Conservation (phyloP, 1,140 invertebrate species). For the Euura lappo region DNA sequence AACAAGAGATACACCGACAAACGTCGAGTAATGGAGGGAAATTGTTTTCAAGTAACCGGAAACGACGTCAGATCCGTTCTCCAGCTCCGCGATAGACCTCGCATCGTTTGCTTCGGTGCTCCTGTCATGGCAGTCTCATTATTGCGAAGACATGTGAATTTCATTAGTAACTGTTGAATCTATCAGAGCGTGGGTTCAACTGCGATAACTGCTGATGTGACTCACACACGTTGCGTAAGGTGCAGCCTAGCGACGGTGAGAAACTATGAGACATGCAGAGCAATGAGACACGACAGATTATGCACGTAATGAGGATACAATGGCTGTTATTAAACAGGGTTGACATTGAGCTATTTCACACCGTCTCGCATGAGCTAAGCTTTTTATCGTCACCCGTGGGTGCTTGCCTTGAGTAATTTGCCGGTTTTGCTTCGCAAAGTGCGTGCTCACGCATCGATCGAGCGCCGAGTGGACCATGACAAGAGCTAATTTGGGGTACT, state of each 20-base stretch:
- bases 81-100: neutral
- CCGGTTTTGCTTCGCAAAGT: neutral
- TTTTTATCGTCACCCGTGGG: neutral
- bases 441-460: neutral
- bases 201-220: neutral
- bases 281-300: neutral
- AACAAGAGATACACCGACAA: neutral
- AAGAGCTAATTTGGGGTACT: neutral
- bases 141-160: too few relatives aligned
- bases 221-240: neutral
- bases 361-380: neutral
- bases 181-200: too few relatives aligned
- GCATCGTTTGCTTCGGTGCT: neutral
- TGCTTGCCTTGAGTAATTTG: neutral
- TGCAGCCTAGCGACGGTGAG: neutral
- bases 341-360: neutral
- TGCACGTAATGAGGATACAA: neutral
- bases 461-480: neutral
- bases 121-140: too few relatives aligned
- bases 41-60: slow-evolving; percentile 21
- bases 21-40: slow-evolving; percentile 12
- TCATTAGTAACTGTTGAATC: too few relatives aligned
- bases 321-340: neutral
- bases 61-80: slow-evolving; percentile 22
- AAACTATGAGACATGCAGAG: neutral